Percentiles rank a stretch among this genome's conserved stretches.
Conservation (phyloP, 1,140 invertebrate genomes). For the Trichonephila clavipes region DNA sequence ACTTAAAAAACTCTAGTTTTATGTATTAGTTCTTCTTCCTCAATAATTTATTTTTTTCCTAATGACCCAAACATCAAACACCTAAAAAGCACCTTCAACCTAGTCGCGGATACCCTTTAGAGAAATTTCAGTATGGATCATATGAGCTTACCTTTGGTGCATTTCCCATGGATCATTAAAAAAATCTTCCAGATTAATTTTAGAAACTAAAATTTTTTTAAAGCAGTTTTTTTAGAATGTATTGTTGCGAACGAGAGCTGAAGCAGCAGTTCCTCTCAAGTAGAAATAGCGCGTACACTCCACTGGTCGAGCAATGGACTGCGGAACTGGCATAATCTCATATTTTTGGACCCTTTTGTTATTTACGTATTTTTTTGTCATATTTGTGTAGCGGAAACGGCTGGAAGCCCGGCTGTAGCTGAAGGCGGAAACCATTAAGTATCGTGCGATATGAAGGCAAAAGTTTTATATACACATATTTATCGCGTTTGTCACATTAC, state of each 20-base stretch:
- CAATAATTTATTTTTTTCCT: too few species aligned
- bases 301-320: constrained; percentile 57
- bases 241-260: not conserved
- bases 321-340: constrained; percentile 76
- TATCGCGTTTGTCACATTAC: constrained; percentile 70
- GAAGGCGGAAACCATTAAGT: constrained; percentile 68
- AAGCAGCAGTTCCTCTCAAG: not conserved
- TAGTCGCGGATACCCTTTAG: too few species aligned
- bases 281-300: not conserved
- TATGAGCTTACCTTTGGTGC: constrained; percentile 50
- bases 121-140: not conserved
- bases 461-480: constrained; percentile 53
- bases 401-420: constrained; percentile 31
- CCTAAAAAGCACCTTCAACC: too few species aligned
- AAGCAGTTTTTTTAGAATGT: not conserved
- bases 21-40: too few species aligned
- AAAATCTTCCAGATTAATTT: not conserved
- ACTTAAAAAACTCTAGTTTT: too few species aligned
- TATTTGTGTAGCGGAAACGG: constrained; percentile 72
- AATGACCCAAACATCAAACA: too few species aligned
- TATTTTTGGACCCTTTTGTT: constrained; percentile 69
- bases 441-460: constrained; percentile 58
- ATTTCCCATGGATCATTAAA: constrained; percentile 63
- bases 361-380: constrained; percentile 69
- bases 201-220: not conserved